phyloP scores from a whole-genome alignment of 1,140 invertebrate species.

The Neomicropteryx cornuta region DNA sequence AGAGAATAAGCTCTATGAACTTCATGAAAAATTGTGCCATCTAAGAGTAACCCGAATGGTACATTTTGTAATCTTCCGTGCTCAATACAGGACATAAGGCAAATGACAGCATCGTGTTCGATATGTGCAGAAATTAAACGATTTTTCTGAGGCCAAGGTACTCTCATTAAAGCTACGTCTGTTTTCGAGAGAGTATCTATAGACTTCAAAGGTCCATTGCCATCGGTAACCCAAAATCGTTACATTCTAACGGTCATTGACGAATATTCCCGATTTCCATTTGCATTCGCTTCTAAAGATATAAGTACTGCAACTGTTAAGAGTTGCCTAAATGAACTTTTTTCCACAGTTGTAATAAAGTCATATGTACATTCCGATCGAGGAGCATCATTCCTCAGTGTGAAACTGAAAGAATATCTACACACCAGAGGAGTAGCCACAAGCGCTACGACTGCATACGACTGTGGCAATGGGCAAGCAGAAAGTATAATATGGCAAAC shows the following conservation, averaged over 20 bases:
- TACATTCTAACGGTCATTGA: not conserved
- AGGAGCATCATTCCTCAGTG: not conserved
- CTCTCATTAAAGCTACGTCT: not conserved
- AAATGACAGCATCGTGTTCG: not conserved
- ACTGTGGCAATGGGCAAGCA: no score
- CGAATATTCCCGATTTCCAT: not conserved
- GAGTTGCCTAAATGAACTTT: not conserved
- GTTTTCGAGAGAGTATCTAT: not conserved
- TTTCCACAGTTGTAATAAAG: no score
- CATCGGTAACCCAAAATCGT: not conserved
- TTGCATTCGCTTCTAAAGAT: not conserved
- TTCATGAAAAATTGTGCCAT: not conserved
- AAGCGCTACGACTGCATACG: no score
- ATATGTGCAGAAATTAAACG: not conserved
- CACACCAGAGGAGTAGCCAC: not conserved
- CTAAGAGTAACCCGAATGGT: not conserved
- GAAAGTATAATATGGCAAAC: not conserved
- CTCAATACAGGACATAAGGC: not conserved
- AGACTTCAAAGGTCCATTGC: constrained; percentile 1
- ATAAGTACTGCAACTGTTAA: not conserved
- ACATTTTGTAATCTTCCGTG: not conserved
- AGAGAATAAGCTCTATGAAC: not conserved
- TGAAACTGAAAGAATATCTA: not conserved
- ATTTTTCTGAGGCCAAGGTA: not conserved
- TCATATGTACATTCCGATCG: not conserved